These are phyloP conservation scores for Euthynnus affinis DNA, from an alignment of 2,797 vertebrate species.

Conservation along the genomic window DNA sequence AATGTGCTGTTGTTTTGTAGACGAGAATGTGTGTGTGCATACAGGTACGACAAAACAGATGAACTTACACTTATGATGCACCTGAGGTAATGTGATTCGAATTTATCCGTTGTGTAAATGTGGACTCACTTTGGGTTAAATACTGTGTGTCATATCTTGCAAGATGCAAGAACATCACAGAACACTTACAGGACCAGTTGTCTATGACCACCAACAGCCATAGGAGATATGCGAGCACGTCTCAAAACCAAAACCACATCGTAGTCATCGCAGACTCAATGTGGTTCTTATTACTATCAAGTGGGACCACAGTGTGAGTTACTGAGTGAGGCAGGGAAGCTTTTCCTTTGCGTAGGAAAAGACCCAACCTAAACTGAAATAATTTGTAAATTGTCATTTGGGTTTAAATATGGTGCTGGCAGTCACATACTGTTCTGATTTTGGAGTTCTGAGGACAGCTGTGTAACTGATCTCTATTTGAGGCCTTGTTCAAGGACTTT, in stretches of 20 bases:
- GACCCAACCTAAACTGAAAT: constrained; percentile 64
- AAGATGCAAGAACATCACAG: constrained; percentile 38
- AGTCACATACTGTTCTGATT: constrained; percentile 56
- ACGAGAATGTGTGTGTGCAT: constrained; percentile 12
- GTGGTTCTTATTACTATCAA: constrained; percentile 77
- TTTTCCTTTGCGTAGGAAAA: constrained; percentile 48
- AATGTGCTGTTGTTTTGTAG: constrained; percentile 7
- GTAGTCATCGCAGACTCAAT: constrained; percentile 64
- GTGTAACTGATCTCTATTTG: constrained; percentile 58
- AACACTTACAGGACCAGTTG: constrained; percentile 29
- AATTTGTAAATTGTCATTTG: constrained; percentile 74
- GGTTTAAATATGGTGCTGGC: constrained; percentile 60
- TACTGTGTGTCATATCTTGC: too few species aligned
- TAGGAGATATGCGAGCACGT: constrained; percentile 61
- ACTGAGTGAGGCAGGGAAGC: constrained; percentile 54
- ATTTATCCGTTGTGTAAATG: neutral
- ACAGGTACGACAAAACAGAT: neutral
- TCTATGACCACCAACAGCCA: constrained; percentile 65
- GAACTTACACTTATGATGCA: neutral
- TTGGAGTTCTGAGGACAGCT: constrained; percentile 52
- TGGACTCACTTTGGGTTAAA: neutral
- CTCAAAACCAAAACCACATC: constrained; percentile 60
- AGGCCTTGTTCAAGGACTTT: constrained; percentile 50
- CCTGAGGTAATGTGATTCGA: constrained; percentile 1
- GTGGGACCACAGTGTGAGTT: constrained; percentile 73